These are phyloP conservation scores for Bradypodion ventrale DNA, from an alignment of 2,797 vertebrate species.

Conservation along the genomic window DNA sequence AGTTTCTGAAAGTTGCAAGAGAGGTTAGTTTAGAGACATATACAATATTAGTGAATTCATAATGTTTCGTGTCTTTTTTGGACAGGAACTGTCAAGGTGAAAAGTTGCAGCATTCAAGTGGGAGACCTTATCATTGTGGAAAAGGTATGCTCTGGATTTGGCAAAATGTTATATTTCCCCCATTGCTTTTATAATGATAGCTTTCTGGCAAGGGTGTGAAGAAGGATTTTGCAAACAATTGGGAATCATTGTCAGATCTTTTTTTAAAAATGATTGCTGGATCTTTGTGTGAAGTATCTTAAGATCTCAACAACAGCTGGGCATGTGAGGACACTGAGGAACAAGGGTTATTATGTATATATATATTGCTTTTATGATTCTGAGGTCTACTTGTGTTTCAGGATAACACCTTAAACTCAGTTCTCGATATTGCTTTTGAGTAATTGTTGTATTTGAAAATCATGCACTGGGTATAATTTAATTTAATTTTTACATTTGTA, in stretches of 20 bases:
- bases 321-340: not conserved
- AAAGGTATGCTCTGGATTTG: constrained; percentile 82
- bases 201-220: not conserved
- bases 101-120: constrained; percentile 97
- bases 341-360: not conserved
- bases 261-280: not conserved
- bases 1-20: not conserved
- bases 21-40: not conserved
- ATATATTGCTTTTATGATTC: not conserved
- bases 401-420: not conserved
- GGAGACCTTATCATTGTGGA: constrained; percentile 99
- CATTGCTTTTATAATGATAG: not conserved
- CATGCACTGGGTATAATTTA: not conserved
- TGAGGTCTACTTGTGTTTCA: not conserved
- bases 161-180: not conserved
- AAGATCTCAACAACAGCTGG: not conserved
- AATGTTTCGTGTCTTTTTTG: constrained; percentile 7
- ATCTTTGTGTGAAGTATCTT: not conserved
- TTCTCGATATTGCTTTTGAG: not conserved
- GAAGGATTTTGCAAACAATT: too few relatives aligned
- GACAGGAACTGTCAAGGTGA: constrained; percentile 94
- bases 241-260: not conserved
- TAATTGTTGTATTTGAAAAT: not conserved
- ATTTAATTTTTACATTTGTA: too few relatives aligned
- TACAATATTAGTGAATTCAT: not conserved